Conservation (phyloP, 2,888 invertebrate species). For the Drosophila ochracea region DNA sequence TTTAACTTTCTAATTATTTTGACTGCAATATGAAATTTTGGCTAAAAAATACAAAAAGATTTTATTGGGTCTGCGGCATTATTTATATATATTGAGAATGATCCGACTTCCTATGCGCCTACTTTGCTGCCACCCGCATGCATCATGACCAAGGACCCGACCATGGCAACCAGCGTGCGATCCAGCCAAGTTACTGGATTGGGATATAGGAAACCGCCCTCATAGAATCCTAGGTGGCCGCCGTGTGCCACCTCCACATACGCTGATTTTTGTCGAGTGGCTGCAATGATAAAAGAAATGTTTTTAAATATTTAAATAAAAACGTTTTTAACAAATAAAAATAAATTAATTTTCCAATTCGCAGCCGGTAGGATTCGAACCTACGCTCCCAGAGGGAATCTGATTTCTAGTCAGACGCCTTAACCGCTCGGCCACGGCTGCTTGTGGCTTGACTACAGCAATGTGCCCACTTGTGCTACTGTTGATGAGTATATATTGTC, state of each 20-base stretch:
- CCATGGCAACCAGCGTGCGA: conserved; percentile 92
- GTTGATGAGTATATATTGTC: neutral
- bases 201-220: conserved; percentile 94
- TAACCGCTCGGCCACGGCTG: conserved; percentile 86
- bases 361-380: conserved; percentile 85
- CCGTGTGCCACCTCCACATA: conserved; percentile 95
- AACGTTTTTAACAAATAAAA: conserved; percentile 2
- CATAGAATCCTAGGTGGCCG: conserved; percentile 97
- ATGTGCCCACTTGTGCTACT: conserved; percentile 11
- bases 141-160: conserved; percentile 89
- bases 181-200: conserved; percentile 97
- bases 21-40: conserved; percentile 66
- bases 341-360: conserved; percentile 18
- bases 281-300: conserved; percentile 85
- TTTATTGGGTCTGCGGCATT: conserved; percentile 40
- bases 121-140: conserved; percentile 76
- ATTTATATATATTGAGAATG: conserved; percentile 9
- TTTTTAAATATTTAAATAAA: conserved; percentile 3
- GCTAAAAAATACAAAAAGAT: conserved; percentile 49
- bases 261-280: conserved; percentile 88
- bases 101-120: conserved; percentile 30
- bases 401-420: conserved; percentile 86
- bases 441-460: conserved; percentile 35
- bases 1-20: conserved; percentile 51
- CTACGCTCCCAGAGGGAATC: conserved; percentile 86